These are phyloP conservation scores for Zaprionus taronus DNA, from an alignment of 1,140 invertebrate genomes.

Conservation along the genomic window DNA sequence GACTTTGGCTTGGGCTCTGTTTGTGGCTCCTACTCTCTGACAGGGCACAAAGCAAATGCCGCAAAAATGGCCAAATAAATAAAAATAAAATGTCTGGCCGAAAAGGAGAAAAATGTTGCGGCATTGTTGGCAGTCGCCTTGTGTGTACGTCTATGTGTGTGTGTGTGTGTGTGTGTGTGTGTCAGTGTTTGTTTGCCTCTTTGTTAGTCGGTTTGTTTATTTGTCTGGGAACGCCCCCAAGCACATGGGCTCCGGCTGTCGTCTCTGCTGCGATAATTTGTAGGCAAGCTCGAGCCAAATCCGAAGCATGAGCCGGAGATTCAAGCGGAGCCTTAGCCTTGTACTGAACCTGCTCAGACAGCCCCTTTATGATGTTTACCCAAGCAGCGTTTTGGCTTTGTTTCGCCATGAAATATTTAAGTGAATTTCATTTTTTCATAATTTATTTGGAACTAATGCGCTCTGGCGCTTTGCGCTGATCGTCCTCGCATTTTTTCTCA, in stretches of 20 bases:
- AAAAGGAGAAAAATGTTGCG: conserved; percentile 56
- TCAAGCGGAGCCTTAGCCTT: conserved; percentile 16
- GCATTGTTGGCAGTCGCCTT: conserved; percentile 41
- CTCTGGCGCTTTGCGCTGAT: conserved; percentile 49
- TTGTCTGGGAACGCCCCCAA: conserved; percentile 48
- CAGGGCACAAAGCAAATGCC: conserved; percentile 39
- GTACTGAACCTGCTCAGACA: conserved; percentile 37
- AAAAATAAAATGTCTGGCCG: conserved; percentile 47
- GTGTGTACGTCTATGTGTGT: conserved; percentile 3
- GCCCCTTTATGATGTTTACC: conserved; percentile 63
- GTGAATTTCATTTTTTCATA: conserved; percentile 71
- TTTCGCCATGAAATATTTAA: conserved; percentile 71
- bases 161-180: conserved; percentile 18
- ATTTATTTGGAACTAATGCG: conserved; percentile 77
- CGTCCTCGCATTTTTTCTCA: conserved; percentile 51
- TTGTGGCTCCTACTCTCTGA: conserved; percentile 34
- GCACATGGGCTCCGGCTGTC: conserved; percentile 46
- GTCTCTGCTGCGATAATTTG: conserved; percentile 64
- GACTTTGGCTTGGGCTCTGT: conserved; percentile 31
- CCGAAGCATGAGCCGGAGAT: background rate
- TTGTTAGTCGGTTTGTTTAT: conserved; percentile 56
- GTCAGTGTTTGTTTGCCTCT: conserved; percentile 16
- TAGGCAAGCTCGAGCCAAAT: conserved; percentile 49
- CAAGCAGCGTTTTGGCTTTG: conserved; percentile 34
- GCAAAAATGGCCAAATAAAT: conserved; percentile 54